phyloP scores from a whole-genome alignment of 2,797 vertebrate genomes.

The Acanthurus tractus region DNA sequence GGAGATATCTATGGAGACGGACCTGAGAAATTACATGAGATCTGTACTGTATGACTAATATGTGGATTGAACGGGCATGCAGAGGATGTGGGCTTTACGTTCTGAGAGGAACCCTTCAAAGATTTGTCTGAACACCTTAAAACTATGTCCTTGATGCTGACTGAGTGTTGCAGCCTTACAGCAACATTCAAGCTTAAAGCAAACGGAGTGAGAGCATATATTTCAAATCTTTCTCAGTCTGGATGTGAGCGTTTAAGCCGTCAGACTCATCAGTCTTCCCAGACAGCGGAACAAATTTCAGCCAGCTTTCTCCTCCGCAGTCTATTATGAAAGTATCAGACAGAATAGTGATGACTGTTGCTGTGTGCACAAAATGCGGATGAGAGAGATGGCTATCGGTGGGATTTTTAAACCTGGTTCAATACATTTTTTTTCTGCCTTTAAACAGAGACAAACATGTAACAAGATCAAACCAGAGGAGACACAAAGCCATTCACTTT shows the following conservation, averaged over 20 bases:
- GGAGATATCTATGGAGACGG: slow-evolving; percentile 23
- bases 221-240: slow-evolving; percentile 33
- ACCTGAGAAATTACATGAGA: slow-evolving; percentile 24
- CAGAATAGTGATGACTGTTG: slow-evolving; percentile 47
- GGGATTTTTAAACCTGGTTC: slow-evolving; percentile 9
- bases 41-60: slow-evolving; percentile 25
- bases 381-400: slow-evolving; percentile 4
- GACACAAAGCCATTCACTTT: slow-evolving; percentile 25
- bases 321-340: slow-evolving; percentile 59
- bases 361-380: slow-evolving; percentile 44
- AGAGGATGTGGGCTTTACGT: slow-evolving; percentile 11
- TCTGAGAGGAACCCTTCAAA: slow-evolving; percentile 19
- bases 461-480: slow-evolving; percentile 11
- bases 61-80: slow-evolving; percentile 12
- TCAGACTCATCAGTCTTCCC: slow-evolving; percentile 67
- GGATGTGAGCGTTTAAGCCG: slow-evolving; percentile 38
- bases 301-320: slow-evolving; percentile 31
- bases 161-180: neutral
- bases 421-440: slow-evolving; percentile 13
- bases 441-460: slow-evolving; percentile 13
- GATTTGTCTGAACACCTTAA: slow-evolving; percentile 23
- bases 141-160: neutral
- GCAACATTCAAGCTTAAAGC: neutral
- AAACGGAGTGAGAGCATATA: slow-evolving; percentile 23
- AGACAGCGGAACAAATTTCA: slow-evolving; percentile 62